Evolutionary conservation across 2,113 vertebrate genomes (phyloP), one percentile per base, ranked within the genome.

Genomic region (Pimephales promelas): DNA sequence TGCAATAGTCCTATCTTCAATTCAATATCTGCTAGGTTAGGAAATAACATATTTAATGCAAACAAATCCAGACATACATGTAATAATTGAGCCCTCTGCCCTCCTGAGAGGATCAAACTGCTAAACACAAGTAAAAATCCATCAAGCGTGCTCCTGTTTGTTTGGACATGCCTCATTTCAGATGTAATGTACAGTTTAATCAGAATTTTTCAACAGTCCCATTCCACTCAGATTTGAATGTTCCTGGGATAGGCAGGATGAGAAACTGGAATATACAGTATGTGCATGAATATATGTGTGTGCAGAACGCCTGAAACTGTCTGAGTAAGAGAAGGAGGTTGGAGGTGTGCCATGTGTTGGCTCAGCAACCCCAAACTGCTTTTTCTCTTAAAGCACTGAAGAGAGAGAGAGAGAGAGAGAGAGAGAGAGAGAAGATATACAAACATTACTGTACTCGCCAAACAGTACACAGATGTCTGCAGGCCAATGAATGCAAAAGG

Each of bases 311-410:
- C 61, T 82, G 75, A 79, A 82, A 84, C 64, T 76, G 61, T 76
- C 31, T 84, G 75, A 80, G 71, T 83, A 54, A 57, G 64, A 84
- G 18, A 31, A 83, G 59, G 43, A 54, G 36, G 18, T 36, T 85
- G 80, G 79, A 77, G 62, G 34, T 45, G 10, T 66, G 79, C 87
- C 86, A 90, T 80, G 59, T 59, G 73, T 84, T 47, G 62, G 68
- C 79, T 88, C 87, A 88, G 75, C 57, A 74, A 83, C 75, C 57
- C 68, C 64, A 79, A 61, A 77, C 31, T 70, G n/a, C 59, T 83
- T 52, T 54, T 82, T 52, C 88, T 87, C 73, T 75, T 49, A 66
- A 82, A 47, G 61, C 83, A 79, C 14, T 26, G 70, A 8, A 24
- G 22, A 71, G 68, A n/a, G 10, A 43, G 36, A n/a, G 68, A 70